These are phyloP conservation scores for Bovichtus variegatus DNA, from an alignment of 2,797 vertebrate species.

Conservation along the genomic window DNA sequence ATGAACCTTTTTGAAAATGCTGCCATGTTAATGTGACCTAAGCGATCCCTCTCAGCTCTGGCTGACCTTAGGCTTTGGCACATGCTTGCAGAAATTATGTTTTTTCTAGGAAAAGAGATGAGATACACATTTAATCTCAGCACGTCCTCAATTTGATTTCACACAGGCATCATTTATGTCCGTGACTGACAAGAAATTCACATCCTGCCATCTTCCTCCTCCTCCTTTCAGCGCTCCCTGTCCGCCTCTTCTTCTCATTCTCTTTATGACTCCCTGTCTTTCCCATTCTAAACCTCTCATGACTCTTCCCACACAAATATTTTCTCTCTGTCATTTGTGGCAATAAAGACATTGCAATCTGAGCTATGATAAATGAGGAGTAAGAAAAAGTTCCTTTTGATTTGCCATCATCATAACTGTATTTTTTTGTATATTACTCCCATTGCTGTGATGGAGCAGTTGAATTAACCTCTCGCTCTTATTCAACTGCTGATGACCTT, in stretches of 20 bases:
- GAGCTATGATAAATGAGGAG: background rate
- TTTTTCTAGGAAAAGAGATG: background rate
- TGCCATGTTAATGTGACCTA: background rate
- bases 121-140: slow-evolving; percentile 16
- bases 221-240: slow-evolving; percentile 14
- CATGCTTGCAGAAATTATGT: background rate
- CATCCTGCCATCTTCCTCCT: slow-evolving; percentile 27
- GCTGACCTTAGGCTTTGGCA: slow-evolving; percentile 1
- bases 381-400: background rate
- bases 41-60: background rate
- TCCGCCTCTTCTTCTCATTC: slow-evolving; percentile 27
- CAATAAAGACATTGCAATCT: slow-evolving; percentile 15
- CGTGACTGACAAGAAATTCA: slow-evolving; percentile 28
- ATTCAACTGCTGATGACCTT: slow-evolving; percentile 33
- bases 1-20: background rate
- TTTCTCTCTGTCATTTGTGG: slow-evolving; percentile 11
- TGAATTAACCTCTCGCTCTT: slow-evolving; percentile 11
- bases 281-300: slow-evolving; percentile 18
- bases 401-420: background rate
- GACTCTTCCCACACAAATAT: slow-evolving; percentile 21
- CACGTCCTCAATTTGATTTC: slow-evolving; percentile 9
- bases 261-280: slow-evolving; percentile 25
- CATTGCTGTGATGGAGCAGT: background rate
- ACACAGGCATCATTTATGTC: slow-evolving; percentile 17
- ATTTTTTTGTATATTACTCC: background rate